Base-by-base conservation (phyloP, 2,888 invertebrate species). In the Eueremaeus valkanovi region DNA sequence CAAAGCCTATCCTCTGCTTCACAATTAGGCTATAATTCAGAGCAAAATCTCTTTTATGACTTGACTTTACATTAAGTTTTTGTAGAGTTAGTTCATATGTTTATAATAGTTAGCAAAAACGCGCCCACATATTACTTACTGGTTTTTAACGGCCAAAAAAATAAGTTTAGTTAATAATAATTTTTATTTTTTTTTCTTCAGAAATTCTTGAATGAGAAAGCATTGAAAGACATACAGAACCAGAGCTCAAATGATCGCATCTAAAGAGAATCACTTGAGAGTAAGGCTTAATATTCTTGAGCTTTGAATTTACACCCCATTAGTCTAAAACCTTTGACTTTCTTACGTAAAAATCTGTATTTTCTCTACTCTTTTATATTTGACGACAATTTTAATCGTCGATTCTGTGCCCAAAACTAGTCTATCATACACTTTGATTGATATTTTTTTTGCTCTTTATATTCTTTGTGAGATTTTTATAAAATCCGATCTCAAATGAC, bases 241-340 rank as follows among this genome's bases (percentile, higher is more conserved):
- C 29, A 55, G 24, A 3, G 55, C 24, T 24, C 24, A 21, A 11
- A 18, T n/a, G 5, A 21, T 51, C n/a, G n/a, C n/a, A n/a, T n/a
- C n/a, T n/a, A 9, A 11, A 58, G 21, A n/a, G 29, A 58, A 58
- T 58, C 24, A 27, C 5, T 33, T 31, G 31, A 31, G 31, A 61
- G 31, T 61, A 13, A 29, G 3, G 31, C 31, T 18, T 5, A 2
- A 61, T 33, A 61, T 61, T 31, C 29, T n/a, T n/a, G n/a, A n/a
- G n/a, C n/a, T 61, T n/a, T 61, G 29, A 18, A 61, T 61, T 61
- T 61, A 61, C 61, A 61, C 33, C 13, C 61, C 61, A 61, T 61
- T 61, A 31, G 61, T 8, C 31, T 61, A 61, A 61, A 31, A 61
- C 61, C 27, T 8, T 42, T 51, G 24, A 55, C 13, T 55, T 55